Base-by-base conservation (phyloP, 2,888 invertebrate species). In the Octodonta nipae region DNA sequence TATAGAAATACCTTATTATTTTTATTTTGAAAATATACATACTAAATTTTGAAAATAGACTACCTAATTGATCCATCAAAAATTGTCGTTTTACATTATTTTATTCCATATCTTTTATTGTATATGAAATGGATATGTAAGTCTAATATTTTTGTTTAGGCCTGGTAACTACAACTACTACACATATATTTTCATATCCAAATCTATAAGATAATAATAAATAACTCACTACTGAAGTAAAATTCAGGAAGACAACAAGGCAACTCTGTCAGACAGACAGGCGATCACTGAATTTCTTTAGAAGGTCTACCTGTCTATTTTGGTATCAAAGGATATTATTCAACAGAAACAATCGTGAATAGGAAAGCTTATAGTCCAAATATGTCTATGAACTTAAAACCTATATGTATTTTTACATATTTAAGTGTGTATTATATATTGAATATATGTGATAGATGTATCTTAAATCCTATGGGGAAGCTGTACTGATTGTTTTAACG, bases 241-340 rank as follows among this genome's bases (percentile, higher is more conserved):
- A 35, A 38, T 35, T 42, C 22, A 56, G 57, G 57, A 58, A 58
- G 57, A 58, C 57, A 52, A 54, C 52, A 58, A 58, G 57, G 57
- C 57, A 55, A 52, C 42, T 50, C 44, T 49, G 45, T 45, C 30
- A 28, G 31, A 31, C 34, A 40, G 37, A 38, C 39, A 39, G 37
- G 33, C 36, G 33, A 11, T 38, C n/a, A n/a, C n/a, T n/a, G n/a
- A n/a, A n/a, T n/a, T n/a, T n/a, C n/a, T n/a, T n/a, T n/a, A n/a
- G n/a, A n/a, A n/a, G n/a, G n/a, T n/a, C n/a, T n/a, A n/a, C n/a
- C n/a, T n/a, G n/a, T n/a, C n/a, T n/a, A n/a, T n/a, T n/a, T n/a
- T n/a, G n/a, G n/a, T n/a, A n/a, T n/a, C n/a, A n/a, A n/a, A n/a
- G n/a, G n/a, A n/a, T n/a, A n/a, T n/a, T n/a, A n/a, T n/a, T n/a